Evolutionary conservation across 2,113 vertebrate genomes (phyloP).

Genomic region (Jacana jacana): DNA sequence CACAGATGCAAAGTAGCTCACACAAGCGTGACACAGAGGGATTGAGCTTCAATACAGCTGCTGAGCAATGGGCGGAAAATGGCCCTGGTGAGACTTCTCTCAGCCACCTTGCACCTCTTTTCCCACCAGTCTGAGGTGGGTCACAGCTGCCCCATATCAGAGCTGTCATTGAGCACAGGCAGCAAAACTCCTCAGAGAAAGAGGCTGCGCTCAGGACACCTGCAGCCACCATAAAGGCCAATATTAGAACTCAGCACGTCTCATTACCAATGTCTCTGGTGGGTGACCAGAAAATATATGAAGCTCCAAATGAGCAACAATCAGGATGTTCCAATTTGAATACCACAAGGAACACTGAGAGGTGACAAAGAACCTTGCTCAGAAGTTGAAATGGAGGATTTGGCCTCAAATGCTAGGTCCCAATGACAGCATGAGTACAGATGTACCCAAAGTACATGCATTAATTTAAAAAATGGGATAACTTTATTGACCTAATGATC

Average conservation of each 20-base stretch:
- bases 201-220: background rate
- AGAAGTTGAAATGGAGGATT: background rate
- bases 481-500: background rate
- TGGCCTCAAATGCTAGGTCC: background rate
- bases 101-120: background rate
- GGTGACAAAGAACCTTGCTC: background rate
- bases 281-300: background rate
- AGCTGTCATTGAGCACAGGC: background rate
- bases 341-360: background rate
- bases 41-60: background rate
- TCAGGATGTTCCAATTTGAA: background rate
- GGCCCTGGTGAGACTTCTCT: background rate
- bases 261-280: background rate
- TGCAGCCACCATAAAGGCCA: background rate
- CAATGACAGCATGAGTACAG: background rate
- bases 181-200: background rate
- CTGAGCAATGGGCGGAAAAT: background rate
- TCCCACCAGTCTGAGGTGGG: background rate
- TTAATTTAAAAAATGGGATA: background rate
- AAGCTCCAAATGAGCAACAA: background rate
- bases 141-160: background rate
- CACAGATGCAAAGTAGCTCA: background rate
- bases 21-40: background rate
- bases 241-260: background rate
- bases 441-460: background rate